Evolutionary conservation across 2,113 vertebrate species (phyloP).

Genomic region (Rhea americana): DNA sequence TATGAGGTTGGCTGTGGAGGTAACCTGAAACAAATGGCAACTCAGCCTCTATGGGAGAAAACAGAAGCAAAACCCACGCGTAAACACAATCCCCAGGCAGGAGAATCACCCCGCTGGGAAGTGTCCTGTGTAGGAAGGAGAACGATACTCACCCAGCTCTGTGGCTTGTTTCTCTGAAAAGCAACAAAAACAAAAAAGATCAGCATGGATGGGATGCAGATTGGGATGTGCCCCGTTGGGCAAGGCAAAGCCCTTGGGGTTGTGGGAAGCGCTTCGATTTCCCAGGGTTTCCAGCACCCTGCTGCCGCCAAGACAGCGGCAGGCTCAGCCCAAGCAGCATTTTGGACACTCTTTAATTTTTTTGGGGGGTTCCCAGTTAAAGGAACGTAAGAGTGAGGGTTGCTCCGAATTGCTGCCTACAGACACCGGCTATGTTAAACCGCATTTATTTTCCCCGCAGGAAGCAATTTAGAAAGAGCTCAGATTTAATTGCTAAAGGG

Average conservation of each 20-base stretch:
- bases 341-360: not conserved
- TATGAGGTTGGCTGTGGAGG: not conserved
- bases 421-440: no score
- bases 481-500: not conserved
- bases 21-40: no score
- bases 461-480: not conserved
- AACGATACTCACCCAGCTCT: not conserved
- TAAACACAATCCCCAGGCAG: not conserved
- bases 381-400: rapidly evolving
- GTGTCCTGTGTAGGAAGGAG: not conserved
- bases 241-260: not conserved
- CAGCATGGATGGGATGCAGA: not conserved
- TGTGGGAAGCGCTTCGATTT: no score
- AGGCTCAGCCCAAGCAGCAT: not conserved
- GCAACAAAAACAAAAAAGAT: not conserved
- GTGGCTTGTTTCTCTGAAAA: not conserved
- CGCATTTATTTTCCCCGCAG: not conserved
- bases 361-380: not conserved
- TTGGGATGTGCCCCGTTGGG: not conserved
- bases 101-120: not conserved
- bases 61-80: not conserved
- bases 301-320: no score
- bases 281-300: no score
- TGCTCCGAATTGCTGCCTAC: not conserved
- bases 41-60: no score